phyloP scores from a whole-genome alignment of 2,113 vertebrate species.

The Halichoeres trimaculatus region DNA sequence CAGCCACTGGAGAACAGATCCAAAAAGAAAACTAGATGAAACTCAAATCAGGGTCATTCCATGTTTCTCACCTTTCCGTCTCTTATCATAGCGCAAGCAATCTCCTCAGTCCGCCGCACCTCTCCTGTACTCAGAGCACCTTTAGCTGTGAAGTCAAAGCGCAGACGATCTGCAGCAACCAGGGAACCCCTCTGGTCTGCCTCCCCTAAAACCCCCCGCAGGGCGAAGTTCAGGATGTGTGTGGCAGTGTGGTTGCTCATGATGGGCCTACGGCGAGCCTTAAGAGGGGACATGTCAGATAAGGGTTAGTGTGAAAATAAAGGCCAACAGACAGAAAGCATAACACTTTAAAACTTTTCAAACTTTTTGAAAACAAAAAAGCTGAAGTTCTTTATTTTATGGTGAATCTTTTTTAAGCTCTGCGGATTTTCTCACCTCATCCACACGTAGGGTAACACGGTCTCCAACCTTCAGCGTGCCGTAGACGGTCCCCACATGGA shows the following conservation, averaged over 20 bases:
- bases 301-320: not conserved
- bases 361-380: no score
- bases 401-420: no score
- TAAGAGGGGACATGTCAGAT: not conserved
- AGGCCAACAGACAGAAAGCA: no score
- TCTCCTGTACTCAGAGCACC: constrained; percentile 91
- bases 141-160: constrained; percentile 97
- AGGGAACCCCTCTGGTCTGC: constrained; percentile 96
- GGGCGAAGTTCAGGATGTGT: constrained; percentile 95
- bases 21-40: not conserved
- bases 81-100: constrained; percentile 87
- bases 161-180: constrained; percentile 92
- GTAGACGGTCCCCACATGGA: constrained; percentile 93
- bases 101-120: constrained; percentile 89
- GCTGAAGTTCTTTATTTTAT: not conserved
- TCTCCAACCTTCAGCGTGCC: constrained; percentile 92
- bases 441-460: constrained; percentile 87
- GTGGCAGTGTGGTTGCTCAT: constrained; percentile 99
- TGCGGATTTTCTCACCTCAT: constrained; percentile 86
- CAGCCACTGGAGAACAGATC: not conserved
- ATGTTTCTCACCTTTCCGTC: constrained; percentile 87
- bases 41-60: not conserved
- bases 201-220: constrained; percentile 93
- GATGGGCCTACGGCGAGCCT: constrained; percentile 90
- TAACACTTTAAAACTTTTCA: no score